A percentile compares a stretch with the other conserved stretches of the same genome.
These are phyloP conservation scores for Spermophilus dauricus DNA, from an alignment of 2,113 vertebrate genomes.

Conservation along the genomic window DNA sequence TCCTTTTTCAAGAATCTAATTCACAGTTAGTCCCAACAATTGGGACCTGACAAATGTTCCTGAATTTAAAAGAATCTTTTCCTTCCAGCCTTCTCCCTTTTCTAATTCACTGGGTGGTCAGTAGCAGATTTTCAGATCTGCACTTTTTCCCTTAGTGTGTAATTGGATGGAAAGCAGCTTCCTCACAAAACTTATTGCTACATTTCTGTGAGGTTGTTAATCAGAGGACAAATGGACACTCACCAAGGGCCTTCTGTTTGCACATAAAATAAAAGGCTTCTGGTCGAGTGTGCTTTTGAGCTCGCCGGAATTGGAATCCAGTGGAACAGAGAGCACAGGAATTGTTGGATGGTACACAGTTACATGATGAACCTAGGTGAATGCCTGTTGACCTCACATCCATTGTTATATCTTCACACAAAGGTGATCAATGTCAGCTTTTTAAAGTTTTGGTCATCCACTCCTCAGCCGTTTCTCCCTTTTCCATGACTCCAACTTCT, in stretches of 20 bases:
- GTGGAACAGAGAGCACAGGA: slow-evolving; percentile 51
- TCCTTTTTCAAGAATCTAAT: neutral
- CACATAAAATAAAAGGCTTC: slow-evolving; percentile 73
- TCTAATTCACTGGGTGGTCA: slow-evolving; percentile 12
- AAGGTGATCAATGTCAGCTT: slow-evolving; percentile 80
- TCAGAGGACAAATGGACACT: slow-evolving; percentile 60
- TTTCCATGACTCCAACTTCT: slow-evolving; percentile 87
- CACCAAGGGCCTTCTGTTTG: slow-evolving; percentile 62
- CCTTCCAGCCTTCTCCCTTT: neutral
- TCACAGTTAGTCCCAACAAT: neutral
- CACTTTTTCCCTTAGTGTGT: neutral
- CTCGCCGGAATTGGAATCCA: slow-evolving; percentile 71
- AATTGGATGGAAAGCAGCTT: slow-evolving; percentile 64
- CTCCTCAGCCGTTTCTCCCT: slow-evolving; percentile 79
- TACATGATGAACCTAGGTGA: slow-evolving; percentile 60
- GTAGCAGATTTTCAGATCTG: neutral
- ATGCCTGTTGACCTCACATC: slow-evolving; percentile 74
- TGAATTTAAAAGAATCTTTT: neutral
- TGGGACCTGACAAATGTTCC: neutral
- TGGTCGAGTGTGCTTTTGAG: slow-evolving; percentile 47
- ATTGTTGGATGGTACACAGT: slow-evolving; percentile 40
- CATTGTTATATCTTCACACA: slow-evolving; percentile 71
- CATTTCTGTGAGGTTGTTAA: slow-evolving; percentile 43
- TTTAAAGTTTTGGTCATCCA: slow-evolving; percentile 72
- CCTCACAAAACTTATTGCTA: slow-evolving; percentile 66